These are phyloP conservation scores for Acholoe squamosa DNA, from an alignment of 2,888 invertebrate genomes.

Conservation along the genomic window DNA sequence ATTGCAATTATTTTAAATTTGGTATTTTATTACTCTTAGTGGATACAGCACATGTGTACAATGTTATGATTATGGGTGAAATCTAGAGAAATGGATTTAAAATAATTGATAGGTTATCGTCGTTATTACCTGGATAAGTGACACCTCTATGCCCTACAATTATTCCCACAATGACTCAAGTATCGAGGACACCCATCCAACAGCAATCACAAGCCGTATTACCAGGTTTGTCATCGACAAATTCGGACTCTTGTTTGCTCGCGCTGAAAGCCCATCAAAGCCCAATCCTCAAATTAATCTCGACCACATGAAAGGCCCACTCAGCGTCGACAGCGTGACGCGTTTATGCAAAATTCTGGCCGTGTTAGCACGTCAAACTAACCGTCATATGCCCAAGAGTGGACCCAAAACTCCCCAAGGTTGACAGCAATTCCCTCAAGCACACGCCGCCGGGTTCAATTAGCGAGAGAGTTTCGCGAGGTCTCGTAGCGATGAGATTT, in stretches of 20 bases:
- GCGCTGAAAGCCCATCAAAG: conserved; percentile 50
- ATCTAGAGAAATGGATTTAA: neutral
- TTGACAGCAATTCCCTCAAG: conserved; percentile 42
- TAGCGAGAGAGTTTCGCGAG: conserved; percentile 54
- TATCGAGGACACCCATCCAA: neutral
- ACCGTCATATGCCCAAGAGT: conserved; percentile 37
- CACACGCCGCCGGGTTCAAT: conserved; percentile 55
- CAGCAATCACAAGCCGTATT: neutral
- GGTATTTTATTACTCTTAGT: too few relatives aligned
- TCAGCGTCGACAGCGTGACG: conserved; percentile 48
- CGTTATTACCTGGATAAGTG: neutral
- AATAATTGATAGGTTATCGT: neutral
- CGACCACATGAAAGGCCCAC: conserved; percentile 56
- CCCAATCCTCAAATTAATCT: conserved; percentile 57
- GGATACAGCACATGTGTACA: too few relatives aligned
- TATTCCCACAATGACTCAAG: conserved; percentile 12
- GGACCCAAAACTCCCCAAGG: conserved; percentile 42
- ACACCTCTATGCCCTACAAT: conserved; percentile 22
- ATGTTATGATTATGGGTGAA: too few relatives aligned
- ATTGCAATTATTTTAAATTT: too few relatives aligned
- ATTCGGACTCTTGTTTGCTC: conserved; percentile 26
- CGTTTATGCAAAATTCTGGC: conserved; percentile 33
- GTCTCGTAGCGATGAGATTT: conserved; percentile 40
- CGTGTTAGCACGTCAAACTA: conserved; percentile 45
- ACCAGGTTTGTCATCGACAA: conserved; percentile 33